These are phyloP conservation scores for Nemopilema nomurai DNA, from an alignment of 30 jellyfish, hydroid and myxozoan genomes.

Conservation along the genomic window DNA sequence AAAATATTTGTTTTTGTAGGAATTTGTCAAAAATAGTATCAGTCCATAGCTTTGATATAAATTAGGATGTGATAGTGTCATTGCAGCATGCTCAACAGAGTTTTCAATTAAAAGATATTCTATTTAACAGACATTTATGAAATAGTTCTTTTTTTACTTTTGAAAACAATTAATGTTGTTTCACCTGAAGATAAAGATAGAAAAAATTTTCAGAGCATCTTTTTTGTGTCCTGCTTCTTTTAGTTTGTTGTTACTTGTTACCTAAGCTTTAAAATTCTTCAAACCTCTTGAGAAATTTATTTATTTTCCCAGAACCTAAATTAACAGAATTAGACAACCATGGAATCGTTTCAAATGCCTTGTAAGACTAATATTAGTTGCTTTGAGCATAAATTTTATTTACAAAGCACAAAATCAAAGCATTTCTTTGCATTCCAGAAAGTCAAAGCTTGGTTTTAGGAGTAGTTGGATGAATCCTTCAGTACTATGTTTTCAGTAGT, in stretches of 20 bases:
- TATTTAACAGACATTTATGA: not conserved
- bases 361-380: too few relatives aligned
- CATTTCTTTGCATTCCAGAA: too few relatives aligned
- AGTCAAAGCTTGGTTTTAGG: too few relatives aligned
- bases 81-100: not conserved
- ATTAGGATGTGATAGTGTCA: not conserved
- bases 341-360: too few relatives aligned
- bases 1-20: not conserved
- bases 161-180: not conserved
- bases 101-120: not conserved
- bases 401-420: too few relatives aligned
- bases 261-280: not conserved
- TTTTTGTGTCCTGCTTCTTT: slow-evolving; percentile 1
- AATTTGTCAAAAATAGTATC: not conserved
- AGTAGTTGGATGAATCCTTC: too few relatives aligned
- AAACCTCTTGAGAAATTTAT: not conserved
- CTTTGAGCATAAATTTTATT: too few relatives aligned
- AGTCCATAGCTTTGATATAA: not conserved
- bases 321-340: too few relatives aligned
- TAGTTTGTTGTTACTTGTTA: too few relatives aligned
- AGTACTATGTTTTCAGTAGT: too few relatives aligned
- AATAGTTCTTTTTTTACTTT: not conserved
- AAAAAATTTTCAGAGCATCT: not conserved
- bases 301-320: too few relatives aligned
- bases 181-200: not conserved